A percentile compares a stretch with the other conserved stretches of the same genome.
phyloP scores from a whole-genome alignment of 1,140 invertebrate species.

The Sweltsa coloradensis region DNA sequence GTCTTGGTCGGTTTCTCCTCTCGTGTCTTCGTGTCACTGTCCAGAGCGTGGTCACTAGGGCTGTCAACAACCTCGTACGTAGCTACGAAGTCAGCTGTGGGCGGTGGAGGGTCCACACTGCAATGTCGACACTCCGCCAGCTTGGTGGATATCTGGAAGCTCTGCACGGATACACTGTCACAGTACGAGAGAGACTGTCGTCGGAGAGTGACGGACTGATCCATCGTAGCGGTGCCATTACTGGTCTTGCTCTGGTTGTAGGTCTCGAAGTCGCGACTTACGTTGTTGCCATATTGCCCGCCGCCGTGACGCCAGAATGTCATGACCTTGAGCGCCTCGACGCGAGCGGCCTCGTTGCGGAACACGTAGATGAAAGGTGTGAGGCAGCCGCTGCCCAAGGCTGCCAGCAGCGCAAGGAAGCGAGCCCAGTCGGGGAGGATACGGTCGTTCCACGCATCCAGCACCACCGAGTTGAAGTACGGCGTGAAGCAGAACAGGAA shows the following conservation, averaged over 20 bases:
- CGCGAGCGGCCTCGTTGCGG: conserved; percentile 29
- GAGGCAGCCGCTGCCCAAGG: conserved; percentile 22
- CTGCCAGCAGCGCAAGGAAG: conserved; percentile 12
- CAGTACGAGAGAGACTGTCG: conserved; percentile 18
- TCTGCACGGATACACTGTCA: conserved; percentile 23
- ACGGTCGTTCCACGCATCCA: conserved; percentile 17
- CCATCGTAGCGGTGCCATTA: background rate
- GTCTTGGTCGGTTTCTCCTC: background rate
- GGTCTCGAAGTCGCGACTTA: conserved; percentile 5
- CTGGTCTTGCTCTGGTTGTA: background rate
- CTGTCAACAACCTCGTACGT: conserved; percentile 21
- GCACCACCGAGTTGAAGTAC: conserved; percentile 30
- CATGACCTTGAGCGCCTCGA: conserved; percentile 27
- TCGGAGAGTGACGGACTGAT: conserved; percentile 3
- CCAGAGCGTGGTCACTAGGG: background rate
- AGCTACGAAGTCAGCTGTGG: conserved; percentile 21
- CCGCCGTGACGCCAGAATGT: conserved; percentile 17
- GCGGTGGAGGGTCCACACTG: conserved; percentile 8
- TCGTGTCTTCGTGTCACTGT: no score
- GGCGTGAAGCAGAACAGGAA: conserved; percentile 41
- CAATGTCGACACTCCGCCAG: conserved; percentile 9
- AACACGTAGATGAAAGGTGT: conserved; percentile 46
- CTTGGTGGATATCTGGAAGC: conserved; percentile 19
- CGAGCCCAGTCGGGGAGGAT: conserved; percentile 23
- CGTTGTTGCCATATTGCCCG: conserved; percentile 7